Percentiles rank a stretch among this genome's conserved stretches.
Evolutionary conservation across 2,113 vertebrate genomes (phyloP).

Genomic region (Lota lota): DNA sequence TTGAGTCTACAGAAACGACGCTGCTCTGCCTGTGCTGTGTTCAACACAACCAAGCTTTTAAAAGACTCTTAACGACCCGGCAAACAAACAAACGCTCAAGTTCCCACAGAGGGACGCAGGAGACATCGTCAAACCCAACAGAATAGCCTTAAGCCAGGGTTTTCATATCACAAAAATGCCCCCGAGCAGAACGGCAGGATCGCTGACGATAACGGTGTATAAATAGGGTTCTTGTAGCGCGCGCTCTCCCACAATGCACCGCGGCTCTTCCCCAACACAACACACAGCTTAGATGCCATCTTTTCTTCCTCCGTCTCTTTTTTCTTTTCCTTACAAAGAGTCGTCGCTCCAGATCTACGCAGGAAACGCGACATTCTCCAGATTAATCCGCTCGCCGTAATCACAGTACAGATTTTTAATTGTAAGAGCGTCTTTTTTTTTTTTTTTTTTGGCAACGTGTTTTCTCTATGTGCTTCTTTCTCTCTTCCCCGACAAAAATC

Average conservation of each 20-base stretch:
- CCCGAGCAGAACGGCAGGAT: constrained; percentile 32
- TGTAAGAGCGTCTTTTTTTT: constrained; percentile 51
- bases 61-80: too few relatives aligned
- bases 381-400: constrained; percentile 70
- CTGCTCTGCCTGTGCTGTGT: neutral
- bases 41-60: neutral
- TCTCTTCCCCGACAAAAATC: constrained; percentile 75
- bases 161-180: constrained; percentile 13
- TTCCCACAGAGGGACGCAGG: neutral
- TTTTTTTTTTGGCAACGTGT: constrained; percentile 51
- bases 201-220: constrained; percentile 48
- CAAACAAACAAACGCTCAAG: too few relatives aligned
- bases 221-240: constrained; percentile 66
- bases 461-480: constrained; percentile 49
- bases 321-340: constrained; percentile 60
- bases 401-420: constrained; percentile 68
- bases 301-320: constrained; percentile 53
- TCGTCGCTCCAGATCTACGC: constrained; percentile 58
- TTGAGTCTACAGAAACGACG: neutral
- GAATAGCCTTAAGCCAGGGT: constrained; percentile 39
- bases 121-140: constrained; percentile 44
- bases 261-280: constrained; percentile 50
- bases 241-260: constrained; percentile 50
- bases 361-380: constrained; percentile 65
- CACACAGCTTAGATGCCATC: constrained; percentile 52